A percentile compares a stretch with the other conserved stretches of the same genome.
Conservation (phyloP, 2,888 invertebrate species). For the Isoperla grammatica region DNA sequence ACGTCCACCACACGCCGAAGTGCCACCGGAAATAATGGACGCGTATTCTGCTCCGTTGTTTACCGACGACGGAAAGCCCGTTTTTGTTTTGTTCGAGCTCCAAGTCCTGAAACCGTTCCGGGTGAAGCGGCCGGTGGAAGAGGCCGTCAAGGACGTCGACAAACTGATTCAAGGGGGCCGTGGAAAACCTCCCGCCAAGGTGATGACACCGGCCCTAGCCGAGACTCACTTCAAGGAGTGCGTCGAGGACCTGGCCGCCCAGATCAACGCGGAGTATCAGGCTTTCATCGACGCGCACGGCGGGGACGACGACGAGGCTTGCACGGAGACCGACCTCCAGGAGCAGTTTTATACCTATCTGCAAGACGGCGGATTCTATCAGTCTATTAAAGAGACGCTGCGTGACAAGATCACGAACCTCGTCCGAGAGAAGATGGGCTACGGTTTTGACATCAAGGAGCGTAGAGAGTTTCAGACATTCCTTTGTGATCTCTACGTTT, state of each 20-base stretch:
- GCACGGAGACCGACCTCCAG: background rate
- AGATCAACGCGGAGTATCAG: constrained; percentile 38
- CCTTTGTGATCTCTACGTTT: constrained; percentile 38
- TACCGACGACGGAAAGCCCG: constrained; percentile 39
- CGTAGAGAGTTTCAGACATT: constrained; percentile 23
- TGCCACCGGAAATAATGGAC: background rate
- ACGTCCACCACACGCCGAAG: no score
- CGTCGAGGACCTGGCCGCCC: constrained; percentile 36
- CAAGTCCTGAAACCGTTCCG: constrained; percentile 39
- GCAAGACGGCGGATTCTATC: background rate
- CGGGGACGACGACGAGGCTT: constrained; percentile 18
- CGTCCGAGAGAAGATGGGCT: background rate
- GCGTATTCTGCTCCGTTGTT: constrained; percentile 38
- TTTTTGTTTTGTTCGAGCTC: constrained; percentile 42
- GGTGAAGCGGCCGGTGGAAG: constrained; percentile 37
- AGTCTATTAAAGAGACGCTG: background rate
- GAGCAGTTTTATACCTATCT: background rate
- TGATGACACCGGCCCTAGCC: constrained; percentile 36
- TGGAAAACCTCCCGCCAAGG: constrained; percentile 34
- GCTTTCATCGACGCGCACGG: constrained; percentile 11
- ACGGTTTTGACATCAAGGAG: background rate
- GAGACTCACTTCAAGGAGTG: constrained; percentile 38
- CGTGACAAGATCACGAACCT: background rate
- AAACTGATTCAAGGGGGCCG: constrained; percentile 6
- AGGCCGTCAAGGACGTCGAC: constrained; percentile 32